Evolutionary conservation across 2,888 invertebrate genomes (phyloP).

Genomic region (Matsumyia berberina): DNA sequence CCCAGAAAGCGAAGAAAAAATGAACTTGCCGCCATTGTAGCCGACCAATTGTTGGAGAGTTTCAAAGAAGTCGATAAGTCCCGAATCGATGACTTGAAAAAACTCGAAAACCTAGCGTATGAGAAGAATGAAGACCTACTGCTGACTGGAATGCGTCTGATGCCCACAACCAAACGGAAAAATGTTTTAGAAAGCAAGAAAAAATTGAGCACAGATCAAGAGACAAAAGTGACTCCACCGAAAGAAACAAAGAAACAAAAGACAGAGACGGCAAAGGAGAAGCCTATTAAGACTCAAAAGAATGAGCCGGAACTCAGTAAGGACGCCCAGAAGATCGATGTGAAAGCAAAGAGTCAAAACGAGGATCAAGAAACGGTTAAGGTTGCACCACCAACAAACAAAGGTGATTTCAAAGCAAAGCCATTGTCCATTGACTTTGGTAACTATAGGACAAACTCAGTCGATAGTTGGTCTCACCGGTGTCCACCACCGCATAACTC

Average conservation of each 20-base stretch:
- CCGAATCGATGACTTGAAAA: conserved; percentile 83
- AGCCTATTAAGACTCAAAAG: conserved; percentile 23
- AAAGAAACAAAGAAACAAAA: conserved; percentile 75
- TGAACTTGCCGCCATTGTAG: conserved; percentile 84
- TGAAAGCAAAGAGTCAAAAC: conserved; percentile 40
- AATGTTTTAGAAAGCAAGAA: conserved; percentile 73
- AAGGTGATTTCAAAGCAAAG: conserved; percentile 37
- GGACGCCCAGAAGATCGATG: conserved; percentile 45
- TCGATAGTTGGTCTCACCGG: conserved; percentile 62
- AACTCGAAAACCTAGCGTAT: conserved; percentile 83
- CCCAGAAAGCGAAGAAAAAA: conserved; percentile 83
- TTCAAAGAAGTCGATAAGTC: conserved; percentile 84
- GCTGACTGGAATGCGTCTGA: conserved; percentile 83
- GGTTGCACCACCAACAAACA: background rate
- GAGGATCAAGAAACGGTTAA: conserved; percentile 45
- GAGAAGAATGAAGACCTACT: conserved; percentile 83
- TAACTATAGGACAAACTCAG: conserved; percentile 61
- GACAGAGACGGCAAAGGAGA: conserved; percentile 76
- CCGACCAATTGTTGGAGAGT: conserved; percentile 84
- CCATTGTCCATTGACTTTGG: conserved; percentile 54
- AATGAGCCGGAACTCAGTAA: conserved; percentile 25
- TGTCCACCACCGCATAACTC: conserved; percentile 23
- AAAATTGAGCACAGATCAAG: conserved; percentile 38
- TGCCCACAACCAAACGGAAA: conserved; percentile 83
- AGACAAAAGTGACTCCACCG: conserved; percentile 26